phyloP scores from a whole-genome alignment of 2,888 invertebrate genomes.

The Xylota sylvarum region DNA sequence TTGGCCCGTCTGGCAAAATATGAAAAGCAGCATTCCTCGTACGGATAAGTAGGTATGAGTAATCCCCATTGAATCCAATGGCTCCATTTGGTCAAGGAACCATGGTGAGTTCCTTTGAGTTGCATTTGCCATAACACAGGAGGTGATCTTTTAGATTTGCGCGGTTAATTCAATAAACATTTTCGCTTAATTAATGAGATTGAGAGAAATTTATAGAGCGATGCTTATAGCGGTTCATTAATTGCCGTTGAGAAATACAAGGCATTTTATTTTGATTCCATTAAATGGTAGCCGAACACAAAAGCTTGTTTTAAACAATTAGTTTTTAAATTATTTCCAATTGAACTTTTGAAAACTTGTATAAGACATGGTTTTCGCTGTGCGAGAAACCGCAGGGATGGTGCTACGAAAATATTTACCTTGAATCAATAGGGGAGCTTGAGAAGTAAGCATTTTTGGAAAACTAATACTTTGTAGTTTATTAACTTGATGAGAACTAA shows the following conservation, averaged over 20 bases:
- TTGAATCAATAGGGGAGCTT: slow-evolving; percentile 15
- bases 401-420: slow-evolving; percentile 29
- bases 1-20: slow-evolving; percentile 10
- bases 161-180: slow-evolving; percentile 63
- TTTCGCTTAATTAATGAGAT: slow-evolving; percentile 65
- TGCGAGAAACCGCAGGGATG: background rate
- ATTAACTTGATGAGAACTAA: slow-evolving; percentile 17
- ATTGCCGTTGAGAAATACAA: slow-evolving; percentile 23
- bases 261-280: slow-evolving; percentile 49
- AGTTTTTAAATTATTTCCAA: slow-evolving; percentile 33
- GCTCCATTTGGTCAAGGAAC: slow-evolving; percentile 61
- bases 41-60: background rate
- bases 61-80: slow-evolving; percentile 41
- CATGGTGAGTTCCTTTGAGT: slow-evolving; percentile 67
- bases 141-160: slow-evolving; percentile 65
- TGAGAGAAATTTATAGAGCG: slow-evolving; percentile 51
- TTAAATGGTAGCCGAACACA: slow-evolving; percentile 12
- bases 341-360: background rate
- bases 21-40: slow-evolving; percentile 32
- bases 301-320: slow-evolving; percentile 19
- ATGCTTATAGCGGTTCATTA: slow-evolving; percentile 16
- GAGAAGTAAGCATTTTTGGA: background rate
- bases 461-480: slow-evolving; percentile 19
- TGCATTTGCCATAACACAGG: slow-evolving; percentile 69
- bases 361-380: background rate